These are phyloP conservation scores for Lordiphosa mommai DNA, from an alignment of 1,140 invertebrate species.

Conservation along the genomic window DNA sequence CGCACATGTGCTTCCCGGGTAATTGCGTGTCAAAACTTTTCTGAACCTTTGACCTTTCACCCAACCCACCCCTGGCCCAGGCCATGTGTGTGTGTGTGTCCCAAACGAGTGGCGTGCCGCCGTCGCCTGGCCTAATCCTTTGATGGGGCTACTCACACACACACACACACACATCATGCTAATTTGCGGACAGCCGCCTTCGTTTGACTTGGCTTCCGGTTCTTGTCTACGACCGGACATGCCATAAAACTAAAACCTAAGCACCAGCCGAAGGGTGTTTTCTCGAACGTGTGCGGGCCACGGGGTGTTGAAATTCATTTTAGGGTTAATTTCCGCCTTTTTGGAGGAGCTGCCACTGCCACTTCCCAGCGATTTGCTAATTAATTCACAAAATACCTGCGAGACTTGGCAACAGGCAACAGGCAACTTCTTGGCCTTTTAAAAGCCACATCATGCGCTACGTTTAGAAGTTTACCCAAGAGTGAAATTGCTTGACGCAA, in stretches of 20 bases:
- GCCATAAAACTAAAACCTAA: slow-evolving; percentile 59
- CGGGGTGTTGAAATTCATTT: slow-evolving; percentile 65
- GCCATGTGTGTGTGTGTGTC: too few relatives aligned
- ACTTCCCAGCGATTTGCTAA: slow-evolving; percentile 25
- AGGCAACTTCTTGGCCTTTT: slow-evolving; percentile 6
- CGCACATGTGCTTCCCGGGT: slow-evolving; percentile 39
- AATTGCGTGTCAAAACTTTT: slow-evolving; percentile 74
- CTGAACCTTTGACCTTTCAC: slow-evolving; percentile 57
- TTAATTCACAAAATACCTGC: slow-evolving; percentile 70
- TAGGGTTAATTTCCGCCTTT: slow-evolving; percentile 62
- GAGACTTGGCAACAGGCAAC: slow-evolving; percentile 24
- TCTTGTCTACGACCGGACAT: slow-evolving; percentile 68
- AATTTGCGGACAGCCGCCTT: slow-evolving; percentile 75
- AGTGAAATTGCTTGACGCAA: slow-evolving; percentile 53
- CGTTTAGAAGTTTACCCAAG: slow-evolving; percentile 39
- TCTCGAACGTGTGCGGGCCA: not conserved
- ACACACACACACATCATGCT: slow-evolving; percentile 49
- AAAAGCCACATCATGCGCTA: slow-evolving; percentile 43
- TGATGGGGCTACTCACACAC: slow-evolving; percentile 53
- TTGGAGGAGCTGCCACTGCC: slow-evolving; percentile 3
- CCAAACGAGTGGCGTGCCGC: slow-evolving; percentile 26
- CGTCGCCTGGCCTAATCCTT: slow-evolving; percentile 63
- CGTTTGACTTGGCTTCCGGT: slow-evolving; percentile 71
- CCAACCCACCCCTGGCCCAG: slow-evolving; percentile 22
- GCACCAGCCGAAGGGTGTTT: too few relatives aligned